phyloP scores from a whole-genome alignment of 2,113 vertebrate species.

The Corynorhinus townsendii region DNA sequence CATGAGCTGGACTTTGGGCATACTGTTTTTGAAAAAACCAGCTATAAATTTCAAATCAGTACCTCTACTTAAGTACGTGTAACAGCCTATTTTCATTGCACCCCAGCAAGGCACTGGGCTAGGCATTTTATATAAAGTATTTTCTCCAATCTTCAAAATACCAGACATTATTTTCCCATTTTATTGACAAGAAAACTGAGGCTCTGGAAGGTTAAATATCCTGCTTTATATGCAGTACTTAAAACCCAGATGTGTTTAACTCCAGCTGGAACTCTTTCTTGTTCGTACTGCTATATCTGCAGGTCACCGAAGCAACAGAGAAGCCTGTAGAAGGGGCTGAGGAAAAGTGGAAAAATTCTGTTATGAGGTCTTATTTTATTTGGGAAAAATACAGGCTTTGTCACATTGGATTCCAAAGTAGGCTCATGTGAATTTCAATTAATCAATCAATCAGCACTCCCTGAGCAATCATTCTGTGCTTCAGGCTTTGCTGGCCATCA shows the following conservation, averaged over 20 bases:
- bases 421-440: not conserved
- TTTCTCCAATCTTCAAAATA: not conserved
- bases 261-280: not conserved
- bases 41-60: not conserved
- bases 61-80: not conserved
- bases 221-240: not conserved
- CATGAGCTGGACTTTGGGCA: not conserved
- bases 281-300: accelerated
- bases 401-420: not conserved
- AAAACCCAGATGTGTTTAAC: not conserved
- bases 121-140: not conserved
- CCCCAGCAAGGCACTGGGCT: not conserved
- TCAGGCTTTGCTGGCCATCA: not conserved
- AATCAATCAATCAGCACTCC: not conserved
- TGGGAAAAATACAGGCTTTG: not conserved
- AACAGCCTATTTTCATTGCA: not conserved
- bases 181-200: not conserved
- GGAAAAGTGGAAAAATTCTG: not conserved
- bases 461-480: not conserved
- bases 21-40: not conserved
- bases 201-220: not conserved
- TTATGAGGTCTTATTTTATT: not conserved
- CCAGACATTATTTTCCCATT: not conserved
- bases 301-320: not conserved
- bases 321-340: not conserved